Conservation (phyloP, 2,797 vertebrate genomes). For the Lagorchestes hirsutus region DNA sequence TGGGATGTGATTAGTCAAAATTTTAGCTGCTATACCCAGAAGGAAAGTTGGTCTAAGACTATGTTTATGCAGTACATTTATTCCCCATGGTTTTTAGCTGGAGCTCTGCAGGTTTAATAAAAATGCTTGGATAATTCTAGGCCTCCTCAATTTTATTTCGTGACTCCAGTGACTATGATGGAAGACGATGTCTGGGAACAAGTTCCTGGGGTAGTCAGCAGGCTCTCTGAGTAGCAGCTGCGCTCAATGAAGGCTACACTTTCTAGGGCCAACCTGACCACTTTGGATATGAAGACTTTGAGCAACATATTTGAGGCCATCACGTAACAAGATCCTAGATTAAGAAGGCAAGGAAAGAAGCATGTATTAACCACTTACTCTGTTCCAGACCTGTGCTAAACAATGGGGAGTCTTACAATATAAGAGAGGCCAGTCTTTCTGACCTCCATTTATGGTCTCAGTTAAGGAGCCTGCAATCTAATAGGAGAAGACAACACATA, state of each 20-base stretch:
- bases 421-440: background rate
- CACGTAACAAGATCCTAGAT: background rate
- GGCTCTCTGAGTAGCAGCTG: background rate
- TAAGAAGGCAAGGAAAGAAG: background rate
- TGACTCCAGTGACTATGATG: slow-evolving; percentile 6
- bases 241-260: background rate
- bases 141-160: background rate
- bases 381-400: background rate
- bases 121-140: background rate
- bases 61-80: background rate
- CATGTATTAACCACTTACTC: background rate
- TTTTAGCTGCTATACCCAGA: background rate
- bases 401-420: background rate
- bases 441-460: background rate
- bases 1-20: background rate
- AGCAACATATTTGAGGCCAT: background rate
- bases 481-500: background rate
- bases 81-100: background rate
- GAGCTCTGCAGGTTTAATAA: background rate
- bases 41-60: background rate
- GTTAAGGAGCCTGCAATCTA: background rate
- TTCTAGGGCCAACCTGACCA: background rate
- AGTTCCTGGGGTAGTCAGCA: background rate
- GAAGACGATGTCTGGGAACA: background rate
- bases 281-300: background rate